A percentile compares a stretch with the other conserved stretches of the same genome.
Evolutionary conservation across 2,888 invertebrate genomes (phyloP).

Genomic region (Cyclophora albipunctata): DNA sequence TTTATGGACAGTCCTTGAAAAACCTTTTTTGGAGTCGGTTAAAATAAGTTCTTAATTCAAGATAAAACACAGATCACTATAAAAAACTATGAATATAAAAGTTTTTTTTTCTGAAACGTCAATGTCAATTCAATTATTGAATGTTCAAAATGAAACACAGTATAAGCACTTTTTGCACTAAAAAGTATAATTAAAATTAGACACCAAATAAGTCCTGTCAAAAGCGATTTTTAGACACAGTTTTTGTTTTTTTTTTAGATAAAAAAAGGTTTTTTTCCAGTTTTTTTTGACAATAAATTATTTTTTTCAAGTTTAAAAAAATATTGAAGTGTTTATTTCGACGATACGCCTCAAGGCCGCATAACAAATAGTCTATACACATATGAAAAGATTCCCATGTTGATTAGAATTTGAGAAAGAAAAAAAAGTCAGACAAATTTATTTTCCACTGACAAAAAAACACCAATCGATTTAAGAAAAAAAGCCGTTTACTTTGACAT

Average conservation of each 20-base stretch:
- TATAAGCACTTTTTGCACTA: too few species aligned
- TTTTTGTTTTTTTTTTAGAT: slow-evolving; percentile 1
- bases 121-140: too few species aligned
- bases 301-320: slow-evolving; percentile 29
- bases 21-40: neutral
- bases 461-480: too few species aligned
- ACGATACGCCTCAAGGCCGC: slow-evolving; percentile 16
- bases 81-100: too few species aligned
- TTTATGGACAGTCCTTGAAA: slow-evolving; percentile 25
- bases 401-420: slow-evolving; percentile 17
- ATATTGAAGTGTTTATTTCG: slow-evolving; percentile 2
- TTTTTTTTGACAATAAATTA: slow-evolving; percentile 3
- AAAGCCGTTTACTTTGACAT: too few species aligned
- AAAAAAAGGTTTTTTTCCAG: neutral
- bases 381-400: slow-evolving; percentile 64
- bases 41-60: too few species aligned
- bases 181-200: too few species aligned
- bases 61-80: too few species aligned
- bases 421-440: neutral
- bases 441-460: too few species aligned
- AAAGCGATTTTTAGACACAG: neutral
- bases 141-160: too few species aligned
- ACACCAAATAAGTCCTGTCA: too few species aligned
- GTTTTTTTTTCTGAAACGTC: too few species aligned
- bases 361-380: slow-evolving; percentile 65